These are phyloP conservation scores for Antigone vipio DNA, from an alignment of 2,113 vertebrate genomes.

Conservation along the genomic window DNA sequence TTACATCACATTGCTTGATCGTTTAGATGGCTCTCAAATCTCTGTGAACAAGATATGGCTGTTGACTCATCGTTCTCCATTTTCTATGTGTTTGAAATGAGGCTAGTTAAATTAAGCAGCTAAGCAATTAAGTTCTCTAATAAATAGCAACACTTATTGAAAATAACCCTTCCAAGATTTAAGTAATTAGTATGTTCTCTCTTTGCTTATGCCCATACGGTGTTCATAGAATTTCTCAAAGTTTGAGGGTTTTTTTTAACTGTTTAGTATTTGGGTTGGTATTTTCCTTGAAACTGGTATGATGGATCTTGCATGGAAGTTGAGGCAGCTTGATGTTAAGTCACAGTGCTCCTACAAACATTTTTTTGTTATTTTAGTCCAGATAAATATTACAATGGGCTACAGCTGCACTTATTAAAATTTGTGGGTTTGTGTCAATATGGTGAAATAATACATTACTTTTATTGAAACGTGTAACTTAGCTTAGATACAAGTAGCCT, in stretches of 20 bases:
- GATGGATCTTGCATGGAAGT: background rate
- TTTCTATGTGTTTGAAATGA: background rate
- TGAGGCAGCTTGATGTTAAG: background rate
- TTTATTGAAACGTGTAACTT: background rate
- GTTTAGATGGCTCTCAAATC: background rate
- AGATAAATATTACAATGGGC: background rate
- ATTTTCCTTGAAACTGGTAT: background rate
- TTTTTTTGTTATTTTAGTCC: background rate
- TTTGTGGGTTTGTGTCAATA: background rate
- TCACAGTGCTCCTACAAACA: background rate
- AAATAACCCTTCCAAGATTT: background rate
- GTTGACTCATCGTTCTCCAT: background rate
- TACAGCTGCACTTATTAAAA: background rate
- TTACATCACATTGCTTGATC: background rate
- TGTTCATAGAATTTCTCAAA: background rate
- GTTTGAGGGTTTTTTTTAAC: background rate
- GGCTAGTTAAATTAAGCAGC: background rate
- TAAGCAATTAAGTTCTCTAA: background rate
- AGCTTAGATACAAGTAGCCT: background rate
- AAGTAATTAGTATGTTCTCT: background rate
- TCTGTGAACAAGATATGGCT: background rate
- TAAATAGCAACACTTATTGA: background rate
- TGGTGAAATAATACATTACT: background rate
- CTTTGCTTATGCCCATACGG: background rate
- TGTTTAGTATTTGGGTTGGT: background rate